These are phyloP conservation scores for Egretta garzetta DNA, from an alignment of 2,113 vertebrate species.

Conservation along the genomic window DNA sequence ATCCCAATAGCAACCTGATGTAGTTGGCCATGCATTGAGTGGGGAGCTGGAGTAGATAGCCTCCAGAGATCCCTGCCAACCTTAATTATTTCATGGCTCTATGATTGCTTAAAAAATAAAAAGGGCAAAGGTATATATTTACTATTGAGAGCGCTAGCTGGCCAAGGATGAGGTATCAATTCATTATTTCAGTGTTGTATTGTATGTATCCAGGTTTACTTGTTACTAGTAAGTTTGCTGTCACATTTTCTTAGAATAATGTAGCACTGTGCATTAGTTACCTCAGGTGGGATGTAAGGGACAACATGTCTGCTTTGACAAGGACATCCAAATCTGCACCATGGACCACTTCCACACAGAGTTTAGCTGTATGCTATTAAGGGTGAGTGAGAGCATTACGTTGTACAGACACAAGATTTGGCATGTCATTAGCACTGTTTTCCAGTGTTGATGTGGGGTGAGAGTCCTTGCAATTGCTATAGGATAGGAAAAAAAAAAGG, in stretches of 20 bases:
- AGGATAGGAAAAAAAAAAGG: not conserved
- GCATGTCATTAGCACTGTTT: not conserved
- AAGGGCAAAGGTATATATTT: not conserved
- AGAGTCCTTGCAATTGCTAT: not conserved
- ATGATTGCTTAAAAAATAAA: not conserved
- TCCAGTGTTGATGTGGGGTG: not conserved
- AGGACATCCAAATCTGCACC: not conserved
- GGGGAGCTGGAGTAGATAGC: not conserved
- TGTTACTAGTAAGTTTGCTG: not conserved
- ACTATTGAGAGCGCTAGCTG: not conserved
- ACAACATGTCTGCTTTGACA: not conserved
- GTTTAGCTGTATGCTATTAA: not conserved
- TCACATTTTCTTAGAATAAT: not conserved
- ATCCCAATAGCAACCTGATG: not conserved
- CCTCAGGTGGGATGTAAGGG: not conserved
- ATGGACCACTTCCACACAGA: not conserved
- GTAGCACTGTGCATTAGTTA: not conserved
- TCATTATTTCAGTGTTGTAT: not conserved
- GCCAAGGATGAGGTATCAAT: not conserved
- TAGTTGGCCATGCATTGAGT: not conserved
- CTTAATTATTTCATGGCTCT: not conserved
- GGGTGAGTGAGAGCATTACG: not conserved
- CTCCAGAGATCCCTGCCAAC: not conserved
- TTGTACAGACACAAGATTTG: not conserved
- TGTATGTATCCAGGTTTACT: not conserved